phyloP scores from a whole-genome alignment of 2,888 invertebrate genomes.

The Drosophila borborema region DNA sequence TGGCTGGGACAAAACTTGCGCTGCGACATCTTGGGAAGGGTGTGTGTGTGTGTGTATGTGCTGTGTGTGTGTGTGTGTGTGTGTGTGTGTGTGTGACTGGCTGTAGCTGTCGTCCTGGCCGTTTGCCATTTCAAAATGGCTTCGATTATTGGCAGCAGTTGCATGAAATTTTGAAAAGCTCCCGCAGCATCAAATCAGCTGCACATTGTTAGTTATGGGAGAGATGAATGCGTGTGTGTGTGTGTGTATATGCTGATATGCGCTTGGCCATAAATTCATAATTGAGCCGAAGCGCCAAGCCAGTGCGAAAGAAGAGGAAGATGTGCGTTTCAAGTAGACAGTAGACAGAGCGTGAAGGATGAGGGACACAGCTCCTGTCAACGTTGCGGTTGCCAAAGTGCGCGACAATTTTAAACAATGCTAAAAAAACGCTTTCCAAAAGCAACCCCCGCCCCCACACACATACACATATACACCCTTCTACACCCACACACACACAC shows the following conservation, averaged over 20 bases:
- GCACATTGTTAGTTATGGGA: conserved; percentile 46
- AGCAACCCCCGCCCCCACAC: background rate
- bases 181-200: conserved; percentile 20
- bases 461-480: background rate
- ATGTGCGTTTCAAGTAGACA: conserved; percentile 18
- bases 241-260: background rate
- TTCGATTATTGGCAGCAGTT: conserved; percentile 38
- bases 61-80: no score
- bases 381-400: conserved; percentile 57
- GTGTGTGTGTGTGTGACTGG: background rate
- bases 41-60: no score
- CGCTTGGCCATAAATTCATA: conserved; percentile 68
- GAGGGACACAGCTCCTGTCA: conserved; percentile 17
- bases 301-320: conserved; percentile 22
- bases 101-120: conserved; percentile 16
- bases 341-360: conserved; percentile 6
- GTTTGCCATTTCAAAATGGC: conserved; percentile 26
- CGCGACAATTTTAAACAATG: conserved; percentile 69
- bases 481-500: background rate
- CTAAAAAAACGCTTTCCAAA: conserved; percentile 23
- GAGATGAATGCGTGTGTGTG: conserved; percentile 9
- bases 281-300: conserved; percentile 54
- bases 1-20: background rate
- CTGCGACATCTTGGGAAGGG: conserved; percentile 1
- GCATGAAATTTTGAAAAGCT: conserved; percentile 27